Evolutionary conservation across 2,113 vertebrate species (phyloP), one percentile per base, ranked within the genome.

Genomic region (Colius striatus): DNA sequence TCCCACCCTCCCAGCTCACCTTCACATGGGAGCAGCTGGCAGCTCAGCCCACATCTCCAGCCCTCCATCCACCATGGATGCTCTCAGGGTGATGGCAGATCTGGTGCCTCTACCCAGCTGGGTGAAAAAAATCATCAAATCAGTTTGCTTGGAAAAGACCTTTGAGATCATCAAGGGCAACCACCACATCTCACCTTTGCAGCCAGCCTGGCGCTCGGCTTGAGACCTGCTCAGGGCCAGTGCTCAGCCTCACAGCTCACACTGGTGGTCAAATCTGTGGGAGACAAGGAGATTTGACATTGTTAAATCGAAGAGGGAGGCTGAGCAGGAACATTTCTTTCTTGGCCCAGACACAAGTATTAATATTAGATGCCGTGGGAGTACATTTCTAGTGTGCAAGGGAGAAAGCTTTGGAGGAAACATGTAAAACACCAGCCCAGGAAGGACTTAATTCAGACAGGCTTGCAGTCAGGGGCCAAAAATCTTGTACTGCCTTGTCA

Each of bases 321-420:
- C 0, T 95, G 88, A 61, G 68, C 86, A 89, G 88, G 76, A 95
- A 80, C 26, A 54, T 81, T 92, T 81, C 61, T 84, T 36, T 68
- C 65, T 70, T 92, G 95, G 95, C 95, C 47, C 5, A 10, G 86
- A 94, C 86, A 93, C 86, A 92, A 82, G 80, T 62, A 61, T 90
- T 93, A 95, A 90, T 96, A 93, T 89, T 68, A 58, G 88, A 90
- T 77, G 68, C 77, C 13, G 68, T 95, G 94, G 93, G 95, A 95
- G 94, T 89, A 16, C 15, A 4, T 6, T 84, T 36, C 21, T 74
- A 66, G 68, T 43, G 93, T 55, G 25, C 70, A 45, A 54, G 51
- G 80, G 83, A 92, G 88, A 82, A 71, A 81, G 73, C 57, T 75
- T 62, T 81, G 85, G 54, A 72, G 83, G 75, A 12, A 88, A 84